Percentiles rank a stretch among this genome's conserved stretches.
These are phyloP conservation scores for Drosophila fungiperda DNA, from an alignment of 2,888 invertebrate species.

Conservation along the genomic window DNA sequence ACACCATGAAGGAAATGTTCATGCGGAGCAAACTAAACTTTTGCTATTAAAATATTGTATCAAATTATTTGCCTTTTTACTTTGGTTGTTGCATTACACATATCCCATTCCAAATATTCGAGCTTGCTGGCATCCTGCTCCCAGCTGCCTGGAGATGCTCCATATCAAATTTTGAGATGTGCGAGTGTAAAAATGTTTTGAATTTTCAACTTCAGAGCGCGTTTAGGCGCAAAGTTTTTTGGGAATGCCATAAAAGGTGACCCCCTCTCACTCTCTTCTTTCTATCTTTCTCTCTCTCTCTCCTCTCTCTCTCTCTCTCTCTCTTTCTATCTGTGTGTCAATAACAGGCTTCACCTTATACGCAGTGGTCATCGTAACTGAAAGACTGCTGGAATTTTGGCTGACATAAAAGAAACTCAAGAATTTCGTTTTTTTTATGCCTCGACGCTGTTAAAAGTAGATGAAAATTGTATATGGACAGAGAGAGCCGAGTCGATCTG, in stretches of 20 bases:
- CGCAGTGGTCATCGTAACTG: neutral
- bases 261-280: neutral
- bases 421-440: slow-evolving; percentile 45
- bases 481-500: neutral
- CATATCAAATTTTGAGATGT: slow-evolving; percentile 1
- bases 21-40: neutral
- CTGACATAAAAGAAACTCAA: slow-evolving; percentile 47
- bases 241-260: slow-evolving; percentile 53
- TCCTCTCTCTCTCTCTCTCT: slow-evolving; percentile 1
- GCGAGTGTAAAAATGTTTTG: slow-evolving; percentile 29
- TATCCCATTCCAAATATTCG: neutral
- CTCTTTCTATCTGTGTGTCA: slow-evolving; percentile 32
- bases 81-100: neutral
- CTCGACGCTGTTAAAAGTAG: neutral
- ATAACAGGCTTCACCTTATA: slow-evolving; percentile 57
- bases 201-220: slow-evolving; percentile 61
- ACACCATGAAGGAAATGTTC: neutral
- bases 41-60: neutral
- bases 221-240: slow-evolving; percentile 65
- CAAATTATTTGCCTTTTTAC: neutral
- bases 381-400: slow-evolving; percentile 23
- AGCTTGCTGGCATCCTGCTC: neutral
- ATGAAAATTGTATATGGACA: neutral
- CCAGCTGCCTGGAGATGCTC: slow-evolving; percentile 1
- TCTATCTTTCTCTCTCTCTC: neutral